Base-by-base conservation (phyloP, 2,888 invertebrate genomes). In the Lampropteryx suffumata region DNA sequence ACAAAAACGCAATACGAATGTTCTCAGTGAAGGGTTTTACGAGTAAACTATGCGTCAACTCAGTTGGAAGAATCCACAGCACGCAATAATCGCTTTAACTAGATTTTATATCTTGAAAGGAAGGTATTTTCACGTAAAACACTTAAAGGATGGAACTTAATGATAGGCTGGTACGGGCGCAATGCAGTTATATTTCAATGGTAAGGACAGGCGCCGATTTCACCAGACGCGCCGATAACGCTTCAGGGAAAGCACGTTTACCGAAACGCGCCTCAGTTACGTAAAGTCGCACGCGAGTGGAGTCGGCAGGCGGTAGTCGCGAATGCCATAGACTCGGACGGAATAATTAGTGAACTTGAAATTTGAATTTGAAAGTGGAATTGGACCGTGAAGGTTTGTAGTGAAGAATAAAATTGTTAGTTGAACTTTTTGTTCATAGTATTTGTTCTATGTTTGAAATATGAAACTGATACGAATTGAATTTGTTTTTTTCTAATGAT, bases 141-240 rank as follows among this genome's bases (percentile, higher is more conserved):
- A 35, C 11, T 5, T 11, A 11, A 62, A 57, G 55, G 50, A 54
- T 49, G 55, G 50, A 34, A 34, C 10, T 6, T 17, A 17, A 34
- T 5, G 17, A 17, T 59, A 34, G 51, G 53, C 52, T 56, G 50
- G 57, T 67, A 68, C 59, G 71, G 72, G 79, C 88, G 88, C 88
- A 88, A 79, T 89, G 88, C 88, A 88, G 88, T 82, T 82, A 81
- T 66, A 65, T 67, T 65, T 65, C 67, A 73, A 66, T 70, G 50
- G 67, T 65, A 68, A 69, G 69, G 67, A 69, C 73, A 69, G 68
- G 67, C 59, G 69, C 67, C 66, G 57, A 66, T 62, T 67, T 60
- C 65, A 79, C 64, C 88, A 88, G 88, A 88, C 84, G 87, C 71
- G 68, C 69, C 74, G 76, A 71, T 70, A 81, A 63, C 84, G 81